Conservation (phyloP, 30 jellyfish, hydroid and myxozoan genomes). For the Clytia hemisphaerica region DNA sequence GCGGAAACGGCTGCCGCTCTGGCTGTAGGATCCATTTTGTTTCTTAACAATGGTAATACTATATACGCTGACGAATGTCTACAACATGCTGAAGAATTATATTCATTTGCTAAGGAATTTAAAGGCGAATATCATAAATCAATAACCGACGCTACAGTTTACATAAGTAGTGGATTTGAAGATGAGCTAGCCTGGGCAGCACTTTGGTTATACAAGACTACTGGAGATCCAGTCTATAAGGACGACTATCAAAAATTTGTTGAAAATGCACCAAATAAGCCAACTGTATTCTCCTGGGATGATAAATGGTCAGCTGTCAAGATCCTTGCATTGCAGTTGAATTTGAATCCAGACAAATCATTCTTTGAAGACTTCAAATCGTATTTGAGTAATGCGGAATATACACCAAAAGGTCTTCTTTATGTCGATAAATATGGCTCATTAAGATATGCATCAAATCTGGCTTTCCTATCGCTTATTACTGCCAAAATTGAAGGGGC, state of each 20-base stretch:
- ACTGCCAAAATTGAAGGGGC: conserved; percentile 24
- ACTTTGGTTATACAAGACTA: conserved; percentile 58
- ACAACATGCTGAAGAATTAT: conserved; percentile 55
- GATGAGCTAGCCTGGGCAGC: conserved; percentile 80
- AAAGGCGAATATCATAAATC: conserved; percentile 47
- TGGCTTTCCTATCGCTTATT: conserved; percentile 51
- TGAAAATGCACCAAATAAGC: background rate
- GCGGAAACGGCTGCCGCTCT: conserved; percentile 73
- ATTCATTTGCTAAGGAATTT: conserved; percentile 43
- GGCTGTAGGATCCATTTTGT: conserved; percentile 58
- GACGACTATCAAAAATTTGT: conserved; percentile 20
- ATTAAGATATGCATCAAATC: conserved; percentile 62
- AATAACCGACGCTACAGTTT: conserved; percentile 47
- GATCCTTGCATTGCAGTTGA: conserved; percentile 34
- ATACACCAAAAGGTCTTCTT: conserved; percentile 59
- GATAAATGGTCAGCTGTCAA: conserved; percentile 53
- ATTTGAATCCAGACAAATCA: too few species aligned
- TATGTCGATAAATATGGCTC: conserved; percentile 55
- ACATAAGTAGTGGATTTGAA: conserved; percentile 49
- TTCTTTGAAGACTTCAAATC: too few species aligned
- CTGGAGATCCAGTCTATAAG: conserved; percentile 29
- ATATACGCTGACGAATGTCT: conserved; percentile 24
- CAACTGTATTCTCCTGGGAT: conserved; percentile 72
- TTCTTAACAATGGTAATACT: conserved; percentile 7
- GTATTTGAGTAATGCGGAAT: conserved; percentile 5